Evolutionary conservation across 2,113 vertebrate genomes (phyloP).

Genomic region (Ginglymostoma cirratum): DNA sequence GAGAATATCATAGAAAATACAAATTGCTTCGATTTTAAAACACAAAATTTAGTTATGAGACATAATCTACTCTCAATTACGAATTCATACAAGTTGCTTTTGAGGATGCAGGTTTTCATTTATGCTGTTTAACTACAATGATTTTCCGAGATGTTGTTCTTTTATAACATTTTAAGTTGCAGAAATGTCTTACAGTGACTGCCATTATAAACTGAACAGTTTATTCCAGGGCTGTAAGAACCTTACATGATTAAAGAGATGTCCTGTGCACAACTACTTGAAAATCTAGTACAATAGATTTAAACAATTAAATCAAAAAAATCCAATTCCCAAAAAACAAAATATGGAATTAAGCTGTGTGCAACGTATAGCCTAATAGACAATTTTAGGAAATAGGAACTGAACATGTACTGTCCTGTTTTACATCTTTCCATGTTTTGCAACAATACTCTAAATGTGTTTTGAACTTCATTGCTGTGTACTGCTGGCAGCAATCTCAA

Average conservation of each 20-base stretch:
- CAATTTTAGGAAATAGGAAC: slow-evolving; percentile 36
- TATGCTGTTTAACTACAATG: not conserved
- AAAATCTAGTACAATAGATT: not conserved
- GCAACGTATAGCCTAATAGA: not conserved
- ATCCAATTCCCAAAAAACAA: not conserved
- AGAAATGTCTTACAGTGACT: not conserved
- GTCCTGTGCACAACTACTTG: not conserved
- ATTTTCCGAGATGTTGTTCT: not conserved
- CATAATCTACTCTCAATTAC: not conserved
- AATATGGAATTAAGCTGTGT: not conserved
- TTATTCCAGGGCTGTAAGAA: not conserved
- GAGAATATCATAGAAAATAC: not conserved
- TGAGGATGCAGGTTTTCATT: not conserved
- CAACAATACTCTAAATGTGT: not conserved
- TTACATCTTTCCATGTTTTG: not conserved
- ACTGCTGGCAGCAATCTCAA: slow-evolving; percentile 10
- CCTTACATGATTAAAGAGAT: not conserved
- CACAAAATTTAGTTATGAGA: not conserved
- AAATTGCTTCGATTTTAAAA: not conserved
- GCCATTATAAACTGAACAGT: not conserved
- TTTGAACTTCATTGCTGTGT: slow-evolving; percentile 8
- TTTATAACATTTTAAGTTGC: not conserved
- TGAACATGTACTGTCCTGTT: not conserved
- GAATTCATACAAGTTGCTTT: not conserved
- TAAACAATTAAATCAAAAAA: not conserved